These are phyloP conservation scores for Arizona elegans DNA, from an alignment of 2,113 vertebrate genomes.

Conservation along the genomic window DNA sequence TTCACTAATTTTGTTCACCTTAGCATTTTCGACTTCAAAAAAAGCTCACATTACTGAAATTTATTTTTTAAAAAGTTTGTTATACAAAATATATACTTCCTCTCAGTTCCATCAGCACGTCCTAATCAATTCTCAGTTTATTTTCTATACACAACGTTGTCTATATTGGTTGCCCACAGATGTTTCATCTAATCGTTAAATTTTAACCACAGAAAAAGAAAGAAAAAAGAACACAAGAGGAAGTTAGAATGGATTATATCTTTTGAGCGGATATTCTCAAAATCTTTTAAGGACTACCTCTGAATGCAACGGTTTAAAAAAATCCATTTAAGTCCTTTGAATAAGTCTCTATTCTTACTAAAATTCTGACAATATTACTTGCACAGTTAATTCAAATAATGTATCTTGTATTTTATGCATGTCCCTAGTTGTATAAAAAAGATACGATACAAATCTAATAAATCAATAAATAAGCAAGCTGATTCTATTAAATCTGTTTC, in stretches of 20 bases:
- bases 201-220: neutral
- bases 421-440: neutral
- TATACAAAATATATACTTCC: neutral
- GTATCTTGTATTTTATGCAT: neutral
- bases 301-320: neutral
- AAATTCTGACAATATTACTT: neutral
- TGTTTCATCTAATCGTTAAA: neutral
- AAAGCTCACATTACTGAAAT: neutral
- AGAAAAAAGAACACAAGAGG: neutral
- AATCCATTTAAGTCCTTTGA: neutral
- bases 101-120: neutral
- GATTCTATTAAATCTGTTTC: neutral
- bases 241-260: neutral
- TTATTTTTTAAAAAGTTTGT: neutral
- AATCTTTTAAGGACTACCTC: neutral
- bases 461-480: neutral
- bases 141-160: neutral
- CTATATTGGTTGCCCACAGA: neutral
- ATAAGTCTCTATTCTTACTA: conserved; percentile 36
- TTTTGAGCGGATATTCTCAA: neutral
- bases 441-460: neutral
- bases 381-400: neutral
- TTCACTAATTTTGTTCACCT: neutral
- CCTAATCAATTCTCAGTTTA: neutral
- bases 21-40: neutral